phyloP scores from a whole-genome alignment of 2,113 vertebrate genomes.

The Alligator sinensis region DNA sequence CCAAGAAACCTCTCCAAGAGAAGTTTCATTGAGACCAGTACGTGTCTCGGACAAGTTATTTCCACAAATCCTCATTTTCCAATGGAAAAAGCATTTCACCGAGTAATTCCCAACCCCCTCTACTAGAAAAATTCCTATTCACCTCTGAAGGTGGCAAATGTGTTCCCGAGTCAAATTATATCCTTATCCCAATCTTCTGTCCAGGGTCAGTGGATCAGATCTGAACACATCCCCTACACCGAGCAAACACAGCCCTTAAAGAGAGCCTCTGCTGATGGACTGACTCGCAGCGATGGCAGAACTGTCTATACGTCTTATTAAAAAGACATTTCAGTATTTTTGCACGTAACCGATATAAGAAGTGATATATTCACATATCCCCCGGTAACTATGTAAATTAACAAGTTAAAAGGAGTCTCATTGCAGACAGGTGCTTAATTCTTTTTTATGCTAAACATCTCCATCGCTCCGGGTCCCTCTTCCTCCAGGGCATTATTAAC shows the following conservation, averaged over 20 bases:
- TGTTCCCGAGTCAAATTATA: not conserved
- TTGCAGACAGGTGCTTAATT: not conserved
- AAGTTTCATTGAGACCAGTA: too few relatives aligned
- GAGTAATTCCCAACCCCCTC: too few relatives aligned
- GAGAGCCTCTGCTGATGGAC: not conserved
- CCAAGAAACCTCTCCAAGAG: too few relatives aligned
- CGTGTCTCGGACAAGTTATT: too few relatives aligned
- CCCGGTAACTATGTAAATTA: not conserved
- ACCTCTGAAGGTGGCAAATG: not conserved
- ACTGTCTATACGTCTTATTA: too few relatives aligned
- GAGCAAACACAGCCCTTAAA: not conserved
- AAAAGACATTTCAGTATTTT: not conserved
- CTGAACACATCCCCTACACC: rapidly evolving
- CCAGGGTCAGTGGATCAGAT: not conserved
- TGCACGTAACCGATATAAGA: not conserved
- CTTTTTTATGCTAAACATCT: not conserved
- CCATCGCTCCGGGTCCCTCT: not conserved
- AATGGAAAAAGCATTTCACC: too few relatives aligned
- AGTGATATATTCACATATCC: not conserved
- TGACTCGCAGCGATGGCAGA: rapidly evolving
- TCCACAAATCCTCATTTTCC: too few relatives aligned
- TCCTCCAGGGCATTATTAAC: not conserved
- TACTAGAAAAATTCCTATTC: not conserved
- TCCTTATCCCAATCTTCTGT: not conserved
- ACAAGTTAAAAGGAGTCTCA: not conserved